These are phyloP conservation scores for Corythornis vintsioides DNA, from an alignment of 2,113 vertebrate species.

Conservation along the genomic window DNA sequence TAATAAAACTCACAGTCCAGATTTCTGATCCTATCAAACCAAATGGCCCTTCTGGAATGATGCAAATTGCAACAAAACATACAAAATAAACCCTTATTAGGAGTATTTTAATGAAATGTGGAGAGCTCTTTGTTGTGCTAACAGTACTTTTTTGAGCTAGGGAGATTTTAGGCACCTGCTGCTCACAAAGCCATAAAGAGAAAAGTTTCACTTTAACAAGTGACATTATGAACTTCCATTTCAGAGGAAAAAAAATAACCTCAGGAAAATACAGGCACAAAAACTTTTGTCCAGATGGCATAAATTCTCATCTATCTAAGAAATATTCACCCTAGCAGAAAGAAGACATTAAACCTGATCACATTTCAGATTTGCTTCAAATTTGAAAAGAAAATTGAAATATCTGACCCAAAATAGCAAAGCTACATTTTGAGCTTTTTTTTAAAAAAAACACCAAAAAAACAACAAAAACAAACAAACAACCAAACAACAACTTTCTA, in stretches of 20 bases:
- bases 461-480: too few relatives aligned
- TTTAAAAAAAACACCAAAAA: not conserved
- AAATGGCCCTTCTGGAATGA: not conserved
- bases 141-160: not conserved
- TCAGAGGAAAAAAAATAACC: not conserved
- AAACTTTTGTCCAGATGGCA: not conserved
- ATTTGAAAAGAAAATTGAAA: not conserved
- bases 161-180: not conserved
- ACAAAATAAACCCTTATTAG: not conserved
- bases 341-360: not conserved
- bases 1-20: not conserved
- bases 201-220: not conserved
- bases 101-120: not conserved
- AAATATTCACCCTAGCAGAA: not conserved
- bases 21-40: not conserved
- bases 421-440: not conserved
- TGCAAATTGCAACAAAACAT: not conserved
- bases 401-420: not conserved
- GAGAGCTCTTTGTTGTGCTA: not conserved
- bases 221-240: not conserved
- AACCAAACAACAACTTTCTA: too few relatives aligned
- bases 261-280: not conserved
- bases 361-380: not conserved
- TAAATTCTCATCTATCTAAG: not conserved
- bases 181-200: not conserved